These are phyloP conservation scores for Nasonia longicornis DNA, from an alignment of 1,140 invertebrate genomes.

Conservation along the genomic window DNA sequence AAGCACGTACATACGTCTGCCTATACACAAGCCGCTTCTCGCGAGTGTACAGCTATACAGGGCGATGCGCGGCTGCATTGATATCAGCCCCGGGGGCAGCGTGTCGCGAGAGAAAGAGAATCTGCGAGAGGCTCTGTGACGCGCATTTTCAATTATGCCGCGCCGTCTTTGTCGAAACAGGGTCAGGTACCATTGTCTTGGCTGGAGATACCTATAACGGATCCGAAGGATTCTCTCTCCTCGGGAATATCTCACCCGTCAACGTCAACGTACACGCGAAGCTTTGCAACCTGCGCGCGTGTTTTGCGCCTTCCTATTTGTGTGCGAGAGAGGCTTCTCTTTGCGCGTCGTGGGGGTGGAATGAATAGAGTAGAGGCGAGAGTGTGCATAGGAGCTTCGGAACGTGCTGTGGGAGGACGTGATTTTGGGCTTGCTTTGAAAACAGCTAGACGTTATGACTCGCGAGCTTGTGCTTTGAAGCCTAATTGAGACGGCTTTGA, in stretches of 20 bases:
- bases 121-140: conserved; percentile 45
- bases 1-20: neutral
- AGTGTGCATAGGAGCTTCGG: no score
- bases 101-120: neutral
- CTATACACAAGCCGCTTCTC: neutral
- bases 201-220: conserved; percentile 33
- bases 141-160: conserved; percentile 54
- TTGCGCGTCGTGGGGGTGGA: no score
- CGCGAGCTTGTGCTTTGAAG: no score
- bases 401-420: no score
- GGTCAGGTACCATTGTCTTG: conserved; percentile 54
- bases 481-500: no score
- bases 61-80: neutral
- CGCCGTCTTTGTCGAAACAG: conserved; percentile 46
- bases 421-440: no score
- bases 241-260: conserved; percentile 22
- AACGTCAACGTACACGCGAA: conserved; percentile 7
- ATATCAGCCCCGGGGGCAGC: conserved; percentile 11
- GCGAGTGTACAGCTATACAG: neutral
- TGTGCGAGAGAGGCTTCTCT: no score
- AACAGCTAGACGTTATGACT: no score
- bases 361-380: no score
- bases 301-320: neutral
- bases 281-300: neutral
- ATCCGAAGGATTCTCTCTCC: conserved; percentile 3